Conservation (phyloP, 2,888 invertebrate genomes). For the Conomelus anceps region DNA sequence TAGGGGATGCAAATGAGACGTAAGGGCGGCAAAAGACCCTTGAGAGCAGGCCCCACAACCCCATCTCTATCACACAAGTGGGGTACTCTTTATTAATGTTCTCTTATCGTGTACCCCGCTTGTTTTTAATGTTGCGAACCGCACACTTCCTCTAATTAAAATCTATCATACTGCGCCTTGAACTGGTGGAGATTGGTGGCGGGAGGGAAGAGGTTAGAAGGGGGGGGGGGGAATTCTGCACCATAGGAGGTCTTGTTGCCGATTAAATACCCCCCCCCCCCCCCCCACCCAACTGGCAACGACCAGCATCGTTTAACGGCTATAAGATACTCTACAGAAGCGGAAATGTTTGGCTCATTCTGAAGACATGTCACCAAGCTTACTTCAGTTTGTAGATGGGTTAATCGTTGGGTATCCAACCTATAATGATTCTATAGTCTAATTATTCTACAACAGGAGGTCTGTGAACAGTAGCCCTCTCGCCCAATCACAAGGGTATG, state of each 20-base stretch:
- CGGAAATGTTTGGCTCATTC: neutral
- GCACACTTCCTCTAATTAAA: conserved; percentile 25
- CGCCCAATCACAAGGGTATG: too few relatives aligned
- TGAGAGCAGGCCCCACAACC: neutral
- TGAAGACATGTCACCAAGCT: too few relatives aligned
- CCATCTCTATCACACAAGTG: neutral
- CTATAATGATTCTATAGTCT: too few relatives aligned
- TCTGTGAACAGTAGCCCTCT: too few relatives aligned
- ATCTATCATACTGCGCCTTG: conserved; percentile 22
- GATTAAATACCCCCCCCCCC: neutral
- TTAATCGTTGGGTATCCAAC: too few relatives aligned
- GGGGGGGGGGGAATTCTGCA: neutral
- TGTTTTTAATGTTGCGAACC: conserved; percentile 30
- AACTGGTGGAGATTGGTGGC: neutral
- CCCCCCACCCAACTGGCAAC: too few relatives aligned
- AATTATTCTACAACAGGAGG: too few relatives aligned
- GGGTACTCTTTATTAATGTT: conserved; percentile 32
- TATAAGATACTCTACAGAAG: neutral
- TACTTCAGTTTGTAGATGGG: too few relatives aligned
- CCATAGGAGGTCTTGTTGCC: neutral
- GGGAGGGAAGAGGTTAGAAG: neutral
- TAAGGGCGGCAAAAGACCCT: neutral
- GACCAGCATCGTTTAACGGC: neutral
- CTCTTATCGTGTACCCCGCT: conserved; percentile 27
- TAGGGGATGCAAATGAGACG: conserved; percentile 9